These are phyloP conservation scores for Drosophila ambigua DNA, from an alignment of 1,140 invertebrate species.

Conservation along the genomic window DNA sequence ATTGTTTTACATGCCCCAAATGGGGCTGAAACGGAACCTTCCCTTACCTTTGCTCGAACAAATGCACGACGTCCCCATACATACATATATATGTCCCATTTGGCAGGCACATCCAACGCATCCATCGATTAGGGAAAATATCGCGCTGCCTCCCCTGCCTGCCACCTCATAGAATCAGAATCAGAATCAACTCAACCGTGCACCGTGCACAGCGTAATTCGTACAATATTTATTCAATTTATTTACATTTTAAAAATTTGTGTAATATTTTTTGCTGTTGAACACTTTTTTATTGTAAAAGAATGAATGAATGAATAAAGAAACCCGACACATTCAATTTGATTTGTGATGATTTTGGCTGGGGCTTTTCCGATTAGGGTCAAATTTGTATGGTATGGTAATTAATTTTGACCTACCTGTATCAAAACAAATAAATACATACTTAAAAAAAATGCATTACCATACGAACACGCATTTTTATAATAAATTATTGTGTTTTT, in stretches of 20 bases:
- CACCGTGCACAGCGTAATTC: slow-evolving; percentile 57
- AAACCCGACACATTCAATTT: slow-evolving; percentile 71
- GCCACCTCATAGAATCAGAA: slow-evolving; percentile 7
- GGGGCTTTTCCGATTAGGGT: not conserved
- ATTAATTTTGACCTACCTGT: too few species aligned
- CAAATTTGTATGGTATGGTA: not conserved
- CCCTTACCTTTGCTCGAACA: slow-evolving; percentile 4
- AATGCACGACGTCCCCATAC: not conserved
- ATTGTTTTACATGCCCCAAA: slow-evolving; percentile 63
- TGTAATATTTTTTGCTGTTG: slow-evolving; percentile 73
- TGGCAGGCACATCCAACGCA: slow-evolving; percentile 26
- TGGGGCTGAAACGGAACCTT: slow-evolving; percentile 44
- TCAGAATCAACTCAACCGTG: slow-evolving; percentile 32
- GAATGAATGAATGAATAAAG: slow-evolving; percentile 74
- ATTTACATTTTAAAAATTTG: slow-evolving; percentile 67
- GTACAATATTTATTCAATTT: slow-evolving; percentile 79
- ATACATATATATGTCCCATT: not conserved
- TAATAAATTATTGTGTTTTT: too few species aligned
- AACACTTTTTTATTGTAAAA: slow-evolving; percentile 71
- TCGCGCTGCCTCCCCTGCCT: slow-evolving; percentile 11
- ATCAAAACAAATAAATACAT: too few species aligned
- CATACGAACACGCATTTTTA: too few species aligned
- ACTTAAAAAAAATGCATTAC: too few species aligned
- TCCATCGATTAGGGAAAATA: slow-evolving; percentile 6
- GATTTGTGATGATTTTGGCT: not conserved